A percentile compares a stretch with the other conserved stretches of the same genome.
phyloP scores from a whole-genome alignment of 1,140 invertebrate genomes.

The Caerostris extrusa region DNA sequence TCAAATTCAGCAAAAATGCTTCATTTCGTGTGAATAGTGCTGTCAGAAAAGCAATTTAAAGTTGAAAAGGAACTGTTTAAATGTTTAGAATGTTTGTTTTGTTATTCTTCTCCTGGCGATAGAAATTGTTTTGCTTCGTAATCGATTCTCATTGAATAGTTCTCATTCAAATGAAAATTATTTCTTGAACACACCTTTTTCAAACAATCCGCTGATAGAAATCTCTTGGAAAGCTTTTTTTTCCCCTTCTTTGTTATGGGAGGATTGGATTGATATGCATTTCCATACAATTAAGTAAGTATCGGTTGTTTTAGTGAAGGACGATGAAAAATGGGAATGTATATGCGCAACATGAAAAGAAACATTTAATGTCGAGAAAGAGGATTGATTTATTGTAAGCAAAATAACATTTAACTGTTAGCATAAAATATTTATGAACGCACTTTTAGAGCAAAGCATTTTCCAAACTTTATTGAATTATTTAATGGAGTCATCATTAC shows the following conservation, averaged over 20 bases:
- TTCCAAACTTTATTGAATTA: too few species aligned
- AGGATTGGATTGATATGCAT: not conserved
- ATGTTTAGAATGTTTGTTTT: slow-evolving; percentile 34
- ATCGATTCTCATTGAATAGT: slow-evolving; percentile 12
- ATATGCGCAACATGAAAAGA: too few species aligned
- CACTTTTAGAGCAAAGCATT: too few species aligned
- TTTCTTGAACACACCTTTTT: not conserved
- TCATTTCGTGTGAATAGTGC: slow-evolving; percentile 37
- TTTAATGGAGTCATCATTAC: too few species aligned
- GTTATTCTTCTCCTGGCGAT: not conserved
- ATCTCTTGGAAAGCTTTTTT: not conserved
- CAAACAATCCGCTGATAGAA: not conserved
- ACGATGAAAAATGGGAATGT: too few species aligned
- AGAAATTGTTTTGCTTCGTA: slow-evolving; percentile 5
- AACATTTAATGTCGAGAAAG: too few species aligned
- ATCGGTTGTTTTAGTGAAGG: too few species aligned
- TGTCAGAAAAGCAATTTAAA: slow-evolving; percentile 60
- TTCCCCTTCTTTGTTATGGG: not conserved
- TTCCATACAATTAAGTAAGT: not conserved
- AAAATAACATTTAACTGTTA: too few species aligned
- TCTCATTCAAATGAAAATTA: slow-evolving; percentile 32
- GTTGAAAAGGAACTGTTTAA: slow-evolving; percentile 51
- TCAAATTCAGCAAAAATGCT: slow-evolving; percentile 50
- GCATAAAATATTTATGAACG: too few species aligned
- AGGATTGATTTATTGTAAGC: too few species aligned